Conservation (phyloP, 2,797 vertebrate species). For the Silurus aristotelis region DNA sequence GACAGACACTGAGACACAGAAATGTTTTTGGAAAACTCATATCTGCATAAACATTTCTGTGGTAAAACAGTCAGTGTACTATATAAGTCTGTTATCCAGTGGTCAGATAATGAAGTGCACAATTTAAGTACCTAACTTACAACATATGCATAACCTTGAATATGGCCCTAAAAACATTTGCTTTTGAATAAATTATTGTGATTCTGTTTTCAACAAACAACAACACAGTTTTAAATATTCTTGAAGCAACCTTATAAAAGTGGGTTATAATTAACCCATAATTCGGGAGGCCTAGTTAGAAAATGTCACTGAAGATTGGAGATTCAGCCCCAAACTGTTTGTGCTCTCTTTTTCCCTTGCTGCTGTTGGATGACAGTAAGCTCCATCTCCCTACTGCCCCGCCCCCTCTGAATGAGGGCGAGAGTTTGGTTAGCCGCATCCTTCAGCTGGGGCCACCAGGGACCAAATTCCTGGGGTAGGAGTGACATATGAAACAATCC, state of each 20-base stretch:
- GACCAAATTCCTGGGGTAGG: slow-evolving; percentile 99
- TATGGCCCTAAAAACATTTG: background rate
- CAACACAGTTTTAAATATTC: background rate
- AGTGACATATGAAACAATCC: slow-evolving; percentile 85
- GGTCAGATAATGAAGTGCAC: too few relatives aligned
- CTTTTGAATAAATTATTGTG: background rate
- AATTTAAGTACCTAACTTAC: background rate
- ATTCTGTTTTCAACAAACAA: background rate
- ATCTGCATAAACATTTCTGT: background rate
- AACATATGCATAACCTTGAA: background rate
- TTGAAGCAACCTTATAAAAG: background rate
- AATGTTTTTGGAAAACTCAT: background rate
- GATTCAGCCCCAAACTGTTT: slow-evolving; percentile 65
- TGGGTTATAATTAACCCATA: background rate
- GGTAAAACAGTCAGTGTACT: background rate
- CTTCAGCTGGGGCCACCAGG: slow-evolving; percentile 99
- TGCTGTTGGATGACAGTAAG: slow-evolving; percentile 97
- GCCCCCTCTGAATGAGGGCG: slow-evolving; percentile 99
- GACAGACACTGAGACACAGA: background rate
- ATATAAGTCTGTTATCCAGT: background rate
- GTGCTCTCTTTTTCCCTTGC: slow-evolving; percentile 90
- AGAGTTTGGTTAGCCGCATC: slow-evolving; percentile 99
- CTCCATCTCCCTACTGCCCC: slow-evolving; percentile 98
- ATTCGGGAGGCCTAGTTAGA: background rate
- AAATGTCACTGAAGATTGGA: slow-evolving; percentile 15